Percentiles rank a stretch among this genome's conserved stretches.
Evolutionary conservation across 2,113 vertebrate genomes (phyloP).

Genomic region (Macroglossus sobrinus): DNA sequence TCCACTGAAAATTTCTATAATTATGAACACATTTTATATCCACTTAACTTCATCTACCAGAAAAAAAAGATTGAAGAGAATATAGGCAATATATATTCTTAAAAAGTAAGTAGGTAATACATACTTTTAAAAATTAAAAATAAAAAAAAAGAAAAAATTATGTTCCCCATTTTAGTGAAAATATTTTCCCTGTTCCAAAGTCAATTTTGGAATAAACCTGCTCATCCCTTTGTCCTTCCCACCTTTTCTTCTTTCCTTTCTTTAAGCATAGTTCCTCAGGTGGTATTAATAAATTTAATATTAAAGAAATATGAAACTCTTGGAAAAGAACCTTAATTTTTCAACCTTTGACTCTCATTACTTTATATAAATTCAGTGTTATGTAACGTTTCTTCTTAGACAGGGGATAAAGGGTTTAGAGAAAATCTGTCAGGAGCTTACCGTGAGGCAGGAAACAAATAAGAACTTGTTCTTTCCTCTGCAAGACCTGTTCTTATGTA

Average conservation of each 20-base stretch:
- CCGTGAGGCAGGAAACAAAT: not conserved
- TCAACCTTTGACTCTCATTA: not conserved
- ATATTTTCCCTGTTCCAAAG: not conserved
- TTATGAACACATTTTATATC: not conserved
- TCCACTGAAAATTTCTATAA: not conserved
- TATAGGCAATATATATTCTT: not conserved
- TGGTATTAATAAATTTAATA: not conserved
- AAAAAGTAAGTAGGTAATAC: not conserved
- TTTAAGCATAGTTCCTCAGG: not conserved
- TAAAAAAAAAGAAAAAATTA: not conserved
- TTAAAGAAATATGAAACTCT: not conserved
- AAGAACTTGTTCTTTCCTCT: not conserved
- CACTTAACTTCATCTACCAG: not conserved
- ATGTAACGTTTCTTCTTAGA: not conserved
- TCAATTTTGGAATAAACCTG: not conserved
- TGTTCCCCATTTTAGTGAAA: not conserved
- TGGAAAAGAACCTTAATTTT: not conserved
- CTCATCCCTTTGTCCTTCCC: not conserved
- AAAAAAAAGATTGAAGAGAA: not conserved
- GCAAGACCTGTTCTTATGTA: not conserved
- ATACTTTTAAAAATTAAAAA: not conserved
- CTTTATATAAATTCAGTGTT: not conserved
- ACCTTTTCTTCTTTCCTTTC: not conserved
- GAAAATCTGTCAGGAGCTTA: not conserved
- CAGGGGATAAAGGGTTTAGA: not conserved